Base-by-base conservation (phyloP, 1,140 invertebrate genomes). In the Zaprionus vittiger region DNA sequence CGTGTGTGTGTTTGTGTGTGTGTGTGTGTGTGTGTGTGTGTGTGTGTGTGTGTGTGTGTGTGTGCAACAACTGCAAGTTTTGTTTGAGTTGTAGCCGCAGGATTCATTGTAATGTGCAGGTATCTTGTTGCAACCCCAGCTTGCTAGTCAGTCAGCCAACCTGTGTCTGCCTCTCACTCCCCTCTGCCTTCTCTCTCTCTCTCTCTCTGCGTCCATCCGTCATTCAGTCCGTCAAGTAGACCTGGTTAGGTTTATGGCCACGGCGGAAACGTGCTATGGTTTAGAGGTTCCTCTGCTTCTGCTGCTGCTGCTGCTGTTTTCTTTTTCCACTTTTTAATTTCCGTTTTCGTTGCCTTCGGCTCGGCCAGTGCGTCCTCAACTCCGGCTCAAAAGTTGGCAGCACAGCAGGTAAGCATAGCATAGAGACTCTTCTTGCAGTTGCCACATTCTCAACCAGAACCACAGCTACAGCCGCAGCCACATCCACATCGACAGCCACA, bases 261-360 rank as follows among this genome's bases (percentile, higher is more conserved):
- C 68, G 68, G 63, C 80, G 77, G 72, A 71, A 75, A 81, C 73
- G 73, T 76, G 59, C 79, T 70, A 64, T 70, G 83, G 83, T 75
- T 86, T 86, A 86, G 82, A 81, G 84, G 72, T 84, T 79, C 72
- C 84, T 78, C 49, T 80, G 76, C 41, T 41, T 15, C 15, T 41
- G 5, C 5, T 15, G 1, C 14, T 44, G 41, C 41, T 47, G n/a
- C n/a, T 47, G 41, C 81, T 89, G 85, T 90, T 91, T 90, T 91
- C 81, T 82, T 90, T 85, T 79, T 90, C 64, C 86, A 80, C 81
- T 79, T 90, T 90, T 85, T 90, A 90, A 90, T 90, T 90, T 90
- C 82, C 85, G 79, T 72, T 90, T 75, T 83, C 74, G 41, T 70
- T 56, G 70, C 83, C 77, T 60, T 77, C 64, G 80, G 80, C 57